Conservation (phyloP, 2,888 invertebrate genomes). For the Camptogramma bilineatum region DNA sequence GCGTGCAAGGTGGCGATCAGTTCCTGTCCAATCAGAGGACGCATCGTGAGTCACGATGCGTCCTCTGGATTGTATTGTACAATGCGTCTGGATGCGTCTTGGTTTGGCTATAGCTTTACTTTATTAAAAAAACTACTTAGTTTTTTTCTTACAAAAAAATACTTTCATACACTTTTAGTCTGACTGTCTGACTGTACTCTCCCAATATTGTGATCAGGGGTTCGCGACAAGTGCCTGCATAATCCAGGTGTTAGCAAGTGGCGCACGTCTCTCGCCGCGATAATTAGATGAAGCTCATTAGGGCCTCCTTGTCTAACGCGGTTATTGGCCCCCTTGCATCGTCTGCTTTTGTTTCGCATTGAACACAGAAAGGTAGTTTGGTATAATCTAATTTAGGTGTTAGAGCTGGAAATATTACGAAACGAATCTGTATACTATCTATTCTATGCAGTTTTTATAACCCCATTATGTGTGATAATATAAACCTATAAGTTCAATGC, state of each 20-base stretch:
- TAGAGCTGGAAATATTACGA: not conserved
- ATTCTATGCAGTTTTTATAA: too few species aligned
- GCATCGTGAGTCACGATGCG: too few species aligned
- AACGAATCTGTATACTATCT: not conserved
- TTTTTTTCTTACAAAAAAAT: too few species aligned
- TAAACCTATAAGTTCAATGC: too few species aligned
- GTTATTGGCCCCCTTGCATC: constrained; percentile 48
- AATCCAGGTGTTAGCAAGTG: constrained; percentile 65
- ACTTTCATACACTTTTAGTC: too few species aligned
- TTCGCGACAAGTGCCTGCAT: constrained; percentile 43
- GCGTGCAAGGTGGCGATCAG: too few species aligned
- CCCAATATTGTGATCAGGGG: constrained; percentile 25
- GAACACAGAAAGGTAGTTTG: constrained; percentile 26
- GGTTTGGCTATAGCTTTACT: too few species aligned
- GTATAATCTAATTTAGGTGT: constrained; percentile 2
- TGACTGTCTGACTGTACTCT: not conserved
- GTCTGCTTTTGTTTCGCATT: constrained; percentile 36
- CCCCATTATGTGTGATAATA: too few species aligned
- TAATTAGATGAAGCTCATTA: constrained; percentile 69
- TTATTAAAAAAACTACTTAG: too few species aligned
- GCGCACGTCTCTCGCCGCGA: constrained; percentile 54
- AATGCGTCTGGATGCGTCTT: too few species aligned
- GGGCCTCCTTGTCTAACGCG: constrained; percentile 45
- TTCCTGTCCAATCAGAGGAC: too few species aligned
- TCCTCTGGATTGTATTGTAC: too few species aligned